These are phyloP conservation scores for Sibirionetta formosa DNA, from an alignment of 2,797 vertebrate genomes.

Conservation along the genomic window DNA sequence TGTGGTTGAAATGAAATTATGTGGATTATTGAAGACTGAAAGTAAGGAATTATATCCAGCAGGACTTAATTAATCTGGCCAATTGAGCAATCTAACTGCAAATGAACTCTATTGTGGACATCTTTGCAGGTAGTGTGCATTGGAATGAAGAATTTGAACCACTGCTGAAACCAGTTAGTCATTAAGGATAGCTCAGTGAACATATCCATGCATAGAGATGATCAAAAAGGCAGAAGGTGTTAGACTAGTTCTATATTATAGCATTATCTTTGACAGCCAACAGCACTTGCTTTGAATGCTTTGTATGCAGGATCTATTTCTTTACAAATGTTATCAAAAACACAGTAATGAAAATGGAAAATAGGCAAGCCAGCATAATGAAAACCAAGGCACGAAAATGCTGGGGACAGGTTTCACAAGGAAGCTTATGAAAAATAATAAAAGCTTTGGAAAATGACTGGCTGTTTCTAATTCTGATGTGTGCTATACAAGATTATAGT, in stretches of 20 bases:
- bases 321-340: background rate
- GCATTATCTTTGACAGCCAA: background rate
- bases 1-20: background rate
- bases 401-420: background rate
- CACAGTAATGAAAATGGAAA: background rate
- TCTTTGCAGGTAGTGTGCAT: background rate
- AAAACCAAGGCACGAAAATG: background rate
- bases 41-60: background rate
- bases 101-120: slow-evolving; percentile 4
- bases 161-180: background rate
- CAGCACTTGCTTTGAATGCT: background rate
- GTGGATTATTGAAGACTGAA: background rate
- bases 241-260: background rate
- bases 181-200: background rate
- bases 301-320: background rate
- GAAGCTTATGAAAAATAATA: background rate
- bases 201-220: background rate
- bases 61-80: slow-evolving; percentile 21
- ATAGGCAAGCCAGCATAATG: background rate
- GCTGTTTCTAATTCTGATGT: background rate
- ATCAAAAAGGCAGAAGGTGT: background rate
- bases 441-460: background rate
- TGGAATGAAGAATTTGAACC: slow-evolving; percentile 18
- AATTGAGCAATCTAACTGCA: slow-evolving; percentile 18
- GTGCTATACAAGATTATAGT: background rate